Evolutionary conservation across 2,888 invertebrate genomes (phyloP), one percentile per base, ranked within the genome.

Genomic region (Caenorhabditis becei): DNA sequence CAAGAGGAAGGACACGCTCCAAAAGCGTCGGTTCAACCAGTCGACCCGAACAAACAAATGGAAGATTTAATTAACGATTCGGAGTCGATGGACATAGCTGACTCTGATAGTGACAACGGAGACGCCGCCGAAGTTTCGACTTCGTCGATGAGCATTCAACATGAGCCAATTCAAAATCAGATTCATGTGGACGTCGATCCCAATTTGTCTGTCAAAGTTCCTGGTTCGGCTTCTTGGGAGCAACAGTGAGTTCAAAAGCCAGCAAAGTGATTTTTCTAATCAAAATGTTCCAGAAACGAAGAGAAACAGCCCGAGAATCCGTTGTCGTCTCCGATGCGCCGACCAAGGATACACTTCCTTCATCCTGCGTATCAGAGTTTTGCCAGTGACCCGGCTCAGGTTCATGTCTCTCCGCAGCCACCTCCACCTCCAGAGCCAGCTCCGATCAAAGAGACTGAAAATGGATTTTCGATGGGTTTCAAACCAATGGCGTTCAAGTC

Each of bases 401-500:
- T 44, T 18, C 54, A 28, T 23, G 16, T n/a, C n/a, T 51, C 65
- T 4, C 58, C 61, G 14, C 67, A 53, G 20, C 44, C 61, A 18
- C 47, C 58, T 23, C 37, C 65, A 11, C 65, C 65, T 14, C 24
- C 74, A 3, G 74, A 51, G n/a, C 41, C 66, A 32, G 47, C 49
- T 20, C 47, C 67, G 14, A 1, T 47, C 10, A 11, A 18, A 56
- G 63, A 72, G 26, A 51, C 35, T 0, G 74, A 74, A 24, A 74
- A 74, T 28, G 74, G 65, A 47, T 7, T 35, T 28, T 10, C 51
- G 3, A 53, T 62, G 35, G 58, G 63, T 2, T 71, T 79, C 23
- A 79, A 79, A 28, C 70, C 70, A n/a, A 79, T 79, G 59, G 56
- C 65, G 0, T 54, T 77, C 35, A 77, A 74, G 49, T 41, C 59